Evolutionary conservation across 2,888 invertebrate genomes (phyloP).

Genomic region (Mythimna albipuncta): DNA sequence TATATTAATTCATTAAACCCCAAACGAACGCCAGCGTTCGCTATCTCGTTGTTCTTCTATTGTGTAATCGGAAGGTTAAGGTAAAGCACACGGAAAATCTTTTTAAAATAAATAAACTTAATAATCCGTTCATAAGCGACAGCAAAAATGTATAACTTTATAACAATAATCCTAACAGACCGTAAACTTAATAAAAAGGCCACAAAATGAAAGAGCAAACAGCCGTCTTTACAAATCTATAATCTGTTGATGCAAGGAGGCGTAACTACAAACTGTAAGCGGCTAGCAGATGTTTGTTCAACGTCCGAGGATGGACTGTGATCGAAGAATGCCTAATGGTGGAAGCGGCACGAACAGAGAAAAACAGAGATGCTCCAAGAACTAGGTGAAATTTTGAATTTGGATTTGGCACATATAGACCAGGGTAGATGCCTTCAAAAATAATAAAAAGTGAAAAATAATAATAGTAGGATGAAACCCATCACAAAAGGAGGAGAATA

Average conservation of each 20-base stretch:
- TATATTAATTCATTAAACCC: too few relatives aligned
- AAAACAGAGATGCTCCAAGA: not conserved
- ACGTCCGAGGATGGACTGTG: slow-evolving; percentile 56
- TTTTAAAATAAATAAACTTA: not conserved
- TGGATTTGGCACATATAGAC: not conserved
- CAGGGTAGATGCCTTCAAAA: too few relatives aligned
- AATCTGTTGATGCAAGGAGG: slow-evolving; percentile 67
- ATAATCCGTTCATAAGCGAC: slow-evolving; percentile 30
- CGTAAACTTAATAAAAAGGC: slow-evolving; percentile 40
- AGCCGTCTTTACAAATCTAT: slow-evolving; percentile 48
- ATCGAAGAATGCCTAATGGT: slow-evolving; percentile 58
- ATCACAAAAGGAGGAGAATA: too few relatives aligned
- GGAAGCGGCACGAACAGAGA: not conserved
- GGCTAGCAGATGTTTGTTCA: slow-evolving; percentile 84
- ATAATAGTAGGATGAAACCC: too few relatives aligned
- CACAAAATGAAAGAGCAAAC: slow-evolving; percentile 52
- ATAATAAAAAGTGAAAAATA: too few relatives aligned
- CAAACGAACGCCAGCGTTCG: too few relatives aligned
- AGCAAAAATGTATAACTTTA: slow-evolving; percentile 20
- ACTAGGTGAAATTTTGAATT: slow-evolving; percentile 26
- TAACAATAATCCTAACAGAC: slow-evolving; percentile 37
- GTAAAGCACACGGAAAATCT: too few relatives aligned
- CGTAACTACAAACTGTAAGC: slow-evolving; percentile 60
- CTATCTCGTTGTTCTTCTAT: too few relatives aligned
- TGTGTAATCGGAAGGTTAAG: too few relatives aligned